Conservation (phyloP, 2,113 vertebrate species). For the Rhodinocichla rosea region DNA sequence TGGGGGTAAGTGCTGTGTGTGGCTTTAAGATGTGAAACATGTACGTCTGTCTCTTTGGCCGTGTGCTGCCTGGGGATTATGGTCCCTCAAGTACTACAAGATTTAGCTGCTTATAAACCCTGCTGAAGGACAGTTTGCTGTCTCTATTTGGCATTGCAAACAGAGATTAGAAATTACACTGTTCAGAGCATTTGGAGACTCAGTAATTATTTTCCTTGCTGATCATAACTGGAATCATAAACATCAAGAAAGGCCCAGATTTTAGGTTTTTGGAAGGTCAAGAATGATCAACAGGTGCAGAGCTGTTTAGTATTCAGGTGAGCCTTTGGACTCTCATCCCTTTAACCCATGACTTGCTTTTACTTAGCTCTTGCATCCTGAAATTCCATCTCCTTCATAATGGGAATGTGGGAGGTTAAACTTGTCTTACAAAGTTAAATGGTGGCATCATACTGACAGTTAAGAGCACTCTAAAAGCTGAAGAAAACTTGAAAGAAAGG, state of each 20-base stretch:
- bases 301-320: not conserved
- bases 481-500: not conserved
- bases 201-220: not conserved
- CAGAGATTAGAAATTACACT: not conserved
- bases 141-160: not conserved
- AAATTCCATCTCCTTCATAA: not conserved
- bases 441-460: not conserved
- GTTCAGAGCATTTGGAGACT: not conserved
- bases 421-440: not conserved
- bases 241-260: not conserved
- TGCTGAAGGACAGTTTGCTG: constrained; percentile 10
- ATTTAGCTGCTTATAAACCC: constrained; percentile 29
- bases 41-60: not conserved
- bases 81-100: constrained; percentile 12
- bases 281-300: not conserved
- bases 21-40: not conserved
- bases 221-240: not conserved
- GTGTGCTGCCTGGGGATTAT: constrained; percentile 37
- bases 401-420: not conserved
- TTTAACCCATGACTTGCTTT: not conserved
- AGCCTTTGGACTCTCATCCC: not conserved
- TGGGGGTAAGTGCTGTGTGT: not conserved
- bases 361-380: not conserved
- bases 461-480: not conserved
- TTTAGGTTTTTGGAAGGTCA: not conserved